A percentile compares a stretch with the other conserved stretches of the same genome.
These are phyloP conservation scores for Eupithecia subumbrata DNA, from an alignment of 2,888 invertebrate genomes.

Conservation along the genomic window DNA sequence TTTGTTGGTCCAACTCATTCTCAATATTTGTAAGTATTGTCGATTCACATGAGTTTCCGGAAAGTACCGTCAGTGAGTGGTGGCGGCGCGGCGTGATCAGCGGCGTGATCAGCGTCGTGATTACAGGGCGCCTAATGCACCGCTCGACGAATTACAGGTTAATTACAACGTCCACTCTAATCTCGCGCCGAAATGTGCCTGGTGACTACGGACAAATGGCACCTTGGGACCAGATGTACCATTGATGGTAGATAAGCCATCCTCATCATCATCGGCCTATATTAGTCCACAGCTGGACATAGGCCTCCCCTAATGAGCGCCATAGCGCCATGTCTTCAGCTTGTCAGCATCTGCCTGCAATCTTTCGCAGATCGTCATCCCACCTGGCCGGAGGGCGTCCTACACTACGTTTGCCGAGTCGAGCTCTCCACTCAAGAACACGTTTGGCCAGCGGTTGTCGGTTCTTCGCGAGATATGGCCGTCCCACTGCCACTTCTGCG, in stretches of 20 bases:
- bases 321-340: no score
- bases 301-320: no score
- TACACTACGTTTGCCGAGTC: no score
- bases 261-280: no score
- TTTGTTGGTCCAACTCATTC: neutral
- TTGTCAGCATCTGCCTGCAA: no score
- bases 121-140: conserved; percentile 64
- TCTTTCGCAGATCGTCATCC: no score
- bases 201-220: neutral
- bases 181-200: conserved; percentile 13
- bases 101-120: conserved; percentile 56
- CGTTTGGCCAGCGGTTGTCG: no score
- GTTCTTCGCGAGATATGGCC: no score
- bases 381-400: no score
- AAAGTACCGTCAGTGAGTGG: conserved; percentile 24
- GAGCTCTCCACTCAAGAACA: no score
- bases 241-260: neutral
- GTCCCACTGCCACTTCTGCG: no score
- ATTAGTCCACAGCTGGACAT: no score
- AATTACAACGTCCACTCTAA: conserved; percentile 28
- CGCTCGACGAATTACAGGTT: conserved; percentile 37
- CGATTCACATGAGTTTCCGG: conserved; percentile 27
- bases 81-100: conserved; percentile 49
- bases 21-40: conserved; percentile 19
- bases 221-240: neutral